Evolutionary conservation across 2,888 invertebrate genomes (phyloP).

Genomic region (Heliothis peltigera): DNA sequence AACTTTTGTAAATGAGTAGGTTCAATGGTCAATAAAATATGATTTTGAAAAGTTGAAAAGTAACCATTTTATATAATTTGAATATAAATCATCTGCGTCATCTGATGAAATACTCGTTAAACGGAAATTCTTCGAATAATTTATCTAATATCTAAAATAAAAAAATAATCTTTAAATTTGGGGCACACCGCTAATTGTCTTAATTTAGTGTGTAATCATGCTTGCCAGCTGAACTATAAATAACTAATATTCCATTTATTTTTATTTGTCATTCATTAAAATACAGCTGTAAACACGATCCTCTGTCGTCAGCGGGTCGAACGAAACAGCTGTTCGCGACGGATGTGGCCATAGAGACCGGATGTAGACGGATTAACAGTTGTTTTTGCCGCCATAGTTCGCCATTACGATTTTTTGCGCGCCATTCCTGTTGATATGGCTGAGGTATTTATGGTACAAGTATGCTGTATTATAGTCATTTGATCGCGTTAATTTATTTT

Average conservation of each 20-base stretch:
- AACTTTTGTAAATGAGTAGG: no score
- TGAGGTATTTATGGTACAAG: slow-evolving; percentile 31
- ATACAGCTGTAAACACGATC: slow-evolving; percentile 48
- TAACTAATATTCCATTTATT: slow-evolving; percentile 13
- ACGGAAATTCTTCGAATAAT: no score
- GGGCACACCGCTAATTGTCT: no score
- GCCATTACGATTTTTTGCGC: slow-evolving; percentile 52
- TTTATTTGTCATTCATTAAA: slow-evolving; percentile 45
- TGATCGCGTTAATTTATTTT: slow-evolving; percentile 19
- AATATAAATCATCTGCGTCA: no score
- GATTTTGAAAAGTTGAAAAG: no score
- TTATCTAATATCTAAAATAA: no score
- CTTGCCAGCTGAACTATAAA: not conserved
- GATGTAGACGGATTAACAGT: slow-evolving; percentile 61
- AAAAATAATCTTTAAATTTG: no score
- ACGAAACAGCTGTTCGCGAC: slow-evolving; percentile 58
- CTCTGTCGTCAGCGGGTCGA: slow-evolving; percentile 39
- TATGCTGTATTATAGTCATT: slow-evolving; percentile 23
- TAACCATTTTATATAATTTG: no score
- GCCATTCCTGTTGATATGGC: slow-evolving; percentile 35
- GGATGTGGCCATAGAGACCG: slow-evolving; percentile 56
- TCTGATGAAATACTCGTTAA: no score
- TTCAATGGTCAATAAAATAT: no score
- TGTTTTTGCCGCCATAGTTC: slow-evolving; percentile 57
- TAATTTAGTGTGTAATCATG: no score